Percentiles rank a stretch among this genome's conserved stretches.
Conservation (phyloP, 92 coral and sea anemone species). For the Desmophyllum pertusum region DNA sequence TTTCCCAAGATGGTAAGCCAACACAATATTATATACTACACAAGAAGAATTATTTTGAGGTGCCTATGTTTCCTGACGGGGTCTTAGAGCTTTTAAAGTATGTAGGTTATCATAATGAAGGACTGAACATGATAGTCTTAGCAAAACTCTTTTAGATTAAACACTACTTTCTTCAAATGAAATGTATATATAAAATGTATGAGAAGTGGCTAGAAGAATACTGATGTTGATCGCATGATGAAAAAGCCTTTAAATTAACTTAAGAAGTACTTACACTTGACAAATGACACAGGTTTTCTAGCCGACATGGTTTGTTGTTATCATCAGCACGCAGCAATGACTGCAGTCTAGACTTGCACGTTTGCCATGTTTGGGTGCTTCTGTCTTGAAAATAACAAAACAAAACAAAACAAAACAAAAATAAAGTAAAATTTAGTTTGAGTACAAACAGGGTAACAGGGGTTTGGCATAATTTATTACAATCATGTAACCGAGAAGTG, state of each 20-base stretch:
- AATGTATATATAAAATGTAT: background rate
- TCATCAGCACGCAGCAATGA: conserved; percentile 3
- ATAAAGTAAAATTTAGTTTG: background rate
- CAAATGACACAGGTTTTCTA: conserved; percentile 73
- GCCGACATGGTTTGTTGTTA: conserved; percentile 43
- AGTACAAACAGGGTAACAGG: background rate
- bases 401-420: conserved; percentile 4
- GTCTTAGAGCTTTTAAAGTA: too few species aligned
- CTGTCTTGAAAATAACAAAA: conserved; percentile 52
- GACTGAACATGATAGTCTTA: too few species aligned
- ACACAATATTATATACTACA: too few species aligned
- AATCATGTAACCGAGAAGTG: too few species aligned
- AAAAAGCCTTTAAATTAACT: too few species aligned
- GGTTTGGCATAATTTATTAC: background rate
- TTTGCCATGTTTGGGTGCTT: conserved; percentile 77
- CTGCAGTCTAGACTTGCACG: conserved; percentile 58
- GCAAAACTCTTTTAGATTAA: background rate
- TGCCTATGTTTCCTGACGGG: too few species aligned
- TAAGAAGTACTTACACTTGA: conserved; percentile 47
- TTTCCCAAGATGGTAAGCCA: too few species aligned
- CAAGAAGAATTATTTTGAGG: too few species aligned
- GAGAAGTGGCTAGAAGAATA: background rate
- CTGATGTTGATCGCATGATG: background rate
- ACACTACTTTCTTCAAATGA: background rate
- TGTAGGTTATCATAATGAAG: too few species aligned